phyloP scores from a whole-genome alignment of 2,797 vertebrate species.

The Heliangelus exortis region DNA sequence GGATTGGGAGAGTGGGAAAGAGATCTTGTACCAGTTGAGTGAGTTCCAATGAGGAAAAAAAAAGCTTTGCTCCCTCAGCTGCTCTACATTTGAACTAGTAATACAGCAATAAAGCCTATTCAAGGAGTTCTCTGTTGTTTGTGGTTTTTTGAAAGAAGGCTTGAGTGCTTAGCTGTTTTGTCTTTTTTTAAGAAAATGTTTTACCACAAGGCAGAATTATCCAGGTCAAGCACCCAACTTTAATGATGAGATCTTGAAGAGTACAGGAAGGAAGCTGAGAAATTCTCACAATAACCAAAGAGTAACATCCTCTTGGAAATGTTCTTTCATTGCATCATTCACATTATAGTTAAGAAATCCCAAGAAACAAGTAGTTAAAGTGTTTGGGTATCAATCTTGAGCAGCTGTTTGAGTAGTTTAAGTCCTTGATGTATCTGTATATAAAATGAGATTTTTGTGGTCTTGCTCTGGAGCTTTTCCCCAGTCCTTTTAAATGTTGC shows the following conservation, averaged over 20 bases:
- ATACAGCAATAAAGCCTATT: slow-evolving; percentile 60
- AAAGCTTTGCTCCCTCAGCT: background rate
- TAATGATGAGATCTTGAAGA: slow-evolving; percentile 33
- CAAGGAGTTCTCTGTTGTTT: slow-evolving; percentile 33
- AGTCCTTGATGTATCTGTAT: background rate
- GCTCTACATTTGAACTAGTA: slow-evolving; percentile 46
- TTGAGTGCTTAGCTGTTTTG: slow-evolving; percentile 56
- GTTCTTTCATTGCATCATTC: slow-evolving; percentile 43
- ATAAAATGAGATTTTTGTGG: background rate
- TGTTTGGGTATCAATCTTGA: background rate
- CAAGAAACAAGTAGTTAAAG: slow-evolving; percentile 18
- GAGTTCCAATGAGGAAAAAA: slow-evolving; percentile 61
- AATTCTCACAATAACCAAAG: slow-evolving; percentile 50
- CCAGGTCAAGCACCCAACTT: slow-evolving; percentile 61
- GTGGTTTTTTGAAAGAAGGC: slow-evolving; percentile 44
- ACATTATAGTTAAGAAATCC: slow-evolving; percentile 20
- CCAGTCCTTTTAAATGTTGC: background rate
- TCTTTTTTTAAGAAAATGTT: slow-evolving; percentile 47
- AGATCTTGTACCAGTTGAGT: slow-evolving; percentile 26
- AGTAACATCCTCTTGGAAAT: slow-evolving; percentile 45
- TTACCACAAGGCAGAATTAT: slow-evolving; percentile 62
- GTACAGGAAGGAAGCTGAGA: slow-evolving; percentile 54
- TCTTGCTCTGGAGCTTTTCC: background rate
- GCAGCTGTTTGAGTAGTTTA: background rate
- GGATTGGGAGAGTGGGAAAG: slow-evolving; percentile 41